Evolutionary conservation across 2,113 vertebrate genomes (phyloP), one percentile per base, ranked within the genome.

Genomic region (Poicephalus meyeri): DNA sequence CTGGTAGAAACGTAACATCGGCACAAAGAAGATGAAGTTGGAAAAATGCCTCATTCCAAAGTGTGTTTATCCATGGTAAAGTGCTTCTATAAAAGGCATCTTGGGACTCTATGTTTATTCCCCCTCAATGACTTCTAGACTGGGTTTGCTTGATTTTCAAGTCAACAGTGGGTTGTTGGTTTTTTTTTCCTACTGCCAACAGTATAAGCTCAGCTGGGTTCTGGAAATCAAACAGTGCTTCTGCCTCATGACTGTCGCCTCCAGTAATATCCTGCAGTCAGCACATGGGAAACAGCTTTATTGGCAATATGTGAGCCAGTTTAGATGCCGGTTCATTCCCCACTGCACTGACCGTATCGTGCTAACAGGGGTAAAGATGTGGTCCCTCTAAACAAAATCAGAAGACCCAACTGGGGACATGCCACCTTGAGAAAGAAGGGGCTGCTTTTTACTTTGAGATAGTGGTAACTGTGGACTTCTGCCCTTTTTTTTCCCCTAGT

Each of bases 31-130:
- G 85, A 80, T 3, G 2, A 65, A 80, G 52, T 69, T 91, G 91
- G 71, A 80, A 92, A 96, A 90, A 80, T 76, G 86, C 82, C 77
- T 95, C 60, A 20, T 96, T 93, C 83, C 72, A 76, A 90, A 91
- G 82, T 49, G 44, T 90, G 80, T 78, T 96, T 94, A 86, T 86
- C 86, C 52, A 56, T 86, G 73, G 85, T 78, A 86, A 97, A 97
- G 83, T 91, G 69, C 69, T 95, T 94, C 80, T 81, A 79, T 94
- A 96, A 96, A 95, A 94, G 77, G 90, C 70, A 69, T 73, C 83
- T 87, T 89, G 96, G 77, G 93, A 91, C 52, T 92, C 73, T 66
- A 65, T 61, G 52, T 95, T 94, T 92, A 81, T 88, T 93, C 83
- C 50, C 73, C 52, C 41, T 95, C 88, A 89, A 49, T 93, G 92